These are phyloP conservation scores for Meles meles DNA, from an alignment of 2,113 vertebrate genomes.

Conservation along the genomic window DNA sequence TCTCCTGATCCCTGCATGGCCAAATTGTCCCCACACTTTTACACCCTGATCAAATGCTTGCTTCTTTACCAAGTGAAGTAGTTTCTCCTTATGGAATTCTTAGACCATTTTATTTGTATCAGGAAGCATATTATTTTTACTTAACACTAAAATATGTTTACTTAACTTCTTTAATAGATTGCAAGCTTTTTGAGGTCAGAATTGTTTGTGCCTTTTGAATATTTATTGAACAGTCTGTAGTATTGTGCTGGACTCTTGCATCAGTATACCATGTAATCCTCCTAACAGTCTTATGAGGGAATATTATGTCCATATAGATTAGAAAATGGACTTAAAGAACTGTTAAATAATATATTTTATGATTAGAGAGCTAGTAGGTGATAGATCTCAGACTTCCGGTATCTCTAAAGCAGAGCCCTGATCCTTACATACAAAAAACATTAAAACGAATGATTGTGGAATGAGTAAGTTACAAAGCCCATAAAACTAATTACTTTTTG, in stretches of 20 bases:
- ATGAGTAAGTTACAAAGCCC: not conserved
- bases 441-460: not conserved
- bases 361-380: not conserved
- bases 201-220: not conserved
- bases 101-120: not conserved
- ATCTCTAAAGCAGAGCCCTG: not conserved
- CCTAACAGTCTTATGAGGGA: not conserved
- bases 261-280: not conserved
- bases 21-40: not conserved
- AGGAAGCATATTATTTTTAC: not conserved
- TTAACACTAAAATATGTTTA: not conserved
- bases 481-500: not conserved
- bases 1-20: not conserved
- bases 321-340: not conserved
- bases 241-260: not conserved
- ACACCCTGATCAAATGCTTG: not conserved
- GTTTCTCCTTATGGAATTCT: not conserved
- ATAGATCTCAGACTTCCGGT: not conserved
- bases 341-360: slow-evolving; percentile 18
- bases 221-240: not conserved
- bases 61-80: not conserved
- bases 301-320: not conserved
- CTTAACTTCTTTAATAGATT: not conserved
- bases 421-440: not conserved
- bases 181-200: not conserved